These are phyloP conservation scores for Heliocidaris tuberculata DNA, from an alignment of 35 echinoderm and acorn worm species.

Conservation along the genomic window DNA sequence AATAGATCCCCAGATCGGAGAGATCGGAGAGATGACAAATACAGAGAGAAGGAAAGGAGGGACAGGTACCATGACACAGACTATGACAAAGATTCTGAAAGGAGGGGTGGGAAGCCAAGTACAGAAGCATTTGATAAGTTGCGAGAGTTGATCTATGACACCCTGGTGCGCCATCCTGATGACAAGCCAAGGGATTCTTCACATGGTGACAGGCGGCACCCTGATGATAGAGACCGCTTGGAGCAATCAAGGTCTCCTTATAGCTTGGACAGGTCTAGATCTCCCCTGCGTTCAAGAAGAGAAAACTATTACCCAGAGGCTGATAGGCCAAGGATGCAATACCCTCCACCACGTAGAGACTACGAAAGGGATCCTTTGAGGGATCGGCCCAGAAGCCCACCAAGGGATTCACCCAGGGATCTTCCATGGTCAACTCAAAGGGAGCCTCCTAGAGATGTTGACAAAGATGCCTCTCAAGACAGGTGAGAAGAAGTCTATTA, in stretches of 20 bases:
- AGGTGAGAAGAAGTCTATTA: background rate
- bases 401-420: conserved; percentile 4
- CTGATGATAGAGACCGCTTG: background rate
- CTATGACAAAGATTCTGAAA: background rate
- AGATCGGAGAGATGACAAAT: background rate
- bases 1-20: conserved; percentile 23
- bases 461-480: background rate
- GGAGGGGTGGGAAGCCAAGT: background rate
- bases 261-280: background rate
- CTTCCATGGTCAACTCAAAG: background rate
- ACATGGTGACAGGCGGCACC: background rate
- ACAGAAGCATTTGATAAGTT: conserved; percentile 41
- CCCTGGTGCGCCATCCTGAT: conserved; percentile 29
- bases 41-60: background rate
- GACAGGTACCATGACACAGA: background rate
- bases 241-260: background rate
- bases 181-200: conserved; percentile 12
- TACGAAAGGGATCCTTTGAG: background rate
- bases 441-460: background rate
- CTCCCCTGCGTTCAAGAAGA: background rate
- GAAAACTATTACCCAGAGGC: conserved; percentile 36
- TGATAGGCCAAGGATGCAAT: conserved; percentile 21
- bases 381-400: background rate
- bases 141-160: conserved; percentile 27
- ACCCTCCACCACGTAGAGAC: conserved; percentile 16